phyloP scores from a whole-genome alignment of 2,888 invertebrate genomes.

The Chesias legatella region DNA sequence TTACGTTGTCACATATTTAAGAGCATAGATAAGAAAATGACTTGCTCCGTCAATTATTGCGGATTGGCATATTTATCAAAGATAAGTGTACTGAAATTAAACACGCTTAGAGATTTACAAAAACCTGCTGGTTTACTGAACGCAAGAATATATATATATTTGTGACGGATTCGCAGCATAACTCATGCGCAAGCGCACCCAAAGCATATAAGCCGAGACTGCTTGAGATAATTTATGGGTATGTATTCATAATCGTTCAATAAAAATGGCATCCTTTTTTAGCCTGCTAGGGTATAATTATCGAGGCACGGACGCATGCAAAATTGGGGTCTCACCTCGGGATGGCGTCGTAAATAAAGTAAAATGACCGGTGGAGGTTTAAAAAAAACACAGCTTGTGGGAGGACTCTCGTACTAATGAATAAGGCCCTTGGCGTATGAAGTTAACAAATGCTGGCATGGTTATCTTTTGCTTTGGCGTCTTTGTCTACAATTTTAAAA shows the following conservation, averaged over 20 bases:
- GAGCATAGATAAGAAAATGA: no score
- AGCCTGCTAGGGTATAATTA: constrained; percentile 75
- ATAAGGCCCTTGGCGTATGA: constrained; percentile 44
- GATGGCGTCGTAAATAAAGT: constrained; percentile 73
- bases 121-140: no score
- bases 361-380: constrained; percentile 55
- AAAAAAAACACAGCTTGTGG: constrained; percentile 47
- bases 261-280: constrained; percentile 72
- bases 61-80: no score
- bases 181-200: no score
- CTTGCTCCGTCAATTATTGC: no score
- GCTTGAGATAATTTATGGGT: constrained; percentile 23
- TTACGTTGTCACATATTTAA: no score
- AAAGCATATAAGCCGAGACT: constrained; percentile 19
- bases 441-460: constrained; percentile 23
- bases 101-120: no score
- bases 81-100: no score
- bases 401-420: constrained; percentile 74
- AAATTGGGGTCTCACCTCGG: constrained; percentile 80
- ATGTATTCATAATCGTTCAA: constrained; percentile 50
- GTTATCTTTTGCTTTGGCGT: constrained; percentile 4
- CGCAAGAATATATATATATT: no score
- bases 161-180: no score
- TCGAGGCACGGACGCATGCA: constrained; percentile 72
- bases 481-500: no score